Evolutionary conservation across 2,113 vertebrate species (phyloP).

Genomic region (Myanophis thanlyinensis): DNA sequence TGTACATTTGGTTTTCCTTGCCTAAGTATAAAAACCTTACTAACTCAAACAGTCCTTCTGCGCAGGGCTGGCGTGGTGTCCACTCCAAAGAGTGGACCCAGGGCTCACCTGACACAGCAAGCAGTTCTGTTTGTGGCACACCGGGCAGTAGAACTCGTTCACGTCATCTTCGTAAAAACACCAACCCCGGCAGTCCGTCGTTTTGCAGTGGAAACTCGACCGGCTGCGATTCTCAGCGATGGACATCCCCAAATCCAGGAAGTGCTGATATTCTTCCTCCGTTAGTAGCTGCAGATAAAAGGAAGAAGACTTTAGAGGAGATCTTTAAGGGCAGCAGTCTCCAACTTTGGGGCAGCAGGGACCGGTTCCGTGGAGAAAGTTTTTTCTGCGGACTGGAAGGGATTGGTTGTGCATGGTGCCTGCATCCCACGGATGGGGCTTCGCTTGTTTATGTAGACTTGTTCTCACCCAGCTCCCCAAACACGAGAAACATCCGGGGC

Average conservation of each 20-base stretch:
- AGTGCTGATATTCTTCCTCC: conserved; percentile 76
- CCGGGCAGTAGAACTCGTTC: conserved; percentile 74
- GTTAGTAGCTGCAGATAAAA: conserved; percentile 73
- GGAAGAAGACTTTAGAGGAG: background rate
- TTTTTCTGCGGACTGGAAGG: too few species aligned
- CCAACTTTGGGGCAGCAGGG: too few species aligned
- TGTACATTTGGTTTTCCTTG: too few species aligned
- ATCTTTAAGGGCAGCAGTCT: background rate
- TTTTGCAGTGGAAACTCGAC: conserved; percentile 88
- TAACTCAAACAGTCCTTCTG: background rate
- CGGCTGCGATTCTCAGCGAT: conserved; percentile 82
- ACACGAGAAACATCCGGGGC: too few species aligned
- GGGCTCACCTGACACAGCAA: conserved; percentile 72
- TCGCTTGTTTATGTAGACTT: too few species aligned
- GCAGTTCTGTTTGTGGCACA: conserved; percentile 65
- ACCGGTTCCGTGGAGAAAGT: too few species aligned
- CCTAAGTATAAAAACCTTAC: background rate
- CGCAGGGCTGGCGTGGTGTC: background rate
- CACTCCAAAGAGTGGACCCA: background rate
- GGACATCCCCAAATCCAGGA: conserved; percentile 79
- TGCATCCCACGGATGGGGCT: too few species aligned
- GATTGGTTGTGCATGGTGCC: too few species aligned
- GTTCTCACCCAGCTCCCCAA: too few species aligned
- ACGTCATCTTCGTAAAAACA: conserved; percentile 89
- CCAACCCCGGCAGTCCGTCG: conserved; percentile 84